Conservation (phyloP, 2,113 vertebrate species). For the Rhinopithecus roxellana region DNA sequence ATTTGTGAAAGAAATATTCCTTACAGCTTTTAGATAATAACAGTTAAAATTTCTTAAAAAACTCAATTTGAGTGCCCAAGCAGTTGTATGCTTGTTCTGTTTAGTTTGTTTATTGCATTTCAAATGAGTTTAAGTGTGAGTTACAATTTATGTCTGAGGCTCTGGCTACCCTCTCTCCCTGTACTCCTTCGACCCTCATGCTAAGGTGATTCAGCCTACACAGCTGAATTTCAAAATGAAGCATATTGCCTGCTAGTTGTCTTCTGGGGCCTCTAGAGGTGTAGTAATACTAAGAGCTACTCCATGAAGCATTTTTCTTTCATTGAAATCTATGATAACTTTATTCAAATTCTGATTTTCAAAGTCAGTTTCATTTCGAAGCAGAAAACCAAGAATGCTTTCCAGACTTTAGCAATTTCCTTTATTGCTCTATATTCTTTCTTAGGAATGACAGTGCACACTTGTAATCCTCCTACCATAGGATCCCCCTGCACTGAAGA, state of each 20-base stretch:
- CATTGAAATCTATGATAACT: constrained; percentile 27
- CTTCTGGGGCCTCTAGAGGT: not conserved
- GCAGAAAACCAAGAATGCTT: not conserved
- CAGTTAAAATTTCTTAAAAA: not conserved
- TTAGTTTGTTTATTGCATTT: not conserved
- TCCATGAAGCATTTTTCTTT: not conserved
- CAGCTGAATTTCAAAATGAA: not conserved
- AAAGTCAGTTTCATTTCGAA: not conserved
- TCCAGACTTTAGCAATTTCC: not conserved
- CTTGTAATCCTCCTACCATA: not conserved
- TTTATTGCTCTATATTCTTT: not conserved
- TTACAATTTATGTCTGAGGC: not conserved
- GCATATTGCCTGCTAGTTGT: not conserved
- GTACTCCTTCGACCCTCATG: not conserved
- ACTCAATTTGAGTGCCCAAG: not conserved
- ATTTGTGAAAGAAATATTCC: not conserved
- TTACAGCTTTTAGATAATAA: not conserved
- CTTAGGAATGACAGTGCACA: not conserved
- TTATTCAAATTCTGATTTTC: constrained; percentile 39
- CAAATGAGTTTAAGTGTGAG: not conserved
- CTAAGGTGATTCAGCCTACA: not conserved
- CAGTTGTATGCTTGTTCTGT: not conserved
- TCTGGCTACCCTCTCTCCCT: not conserved
- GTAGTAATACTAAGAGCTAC: not conserved
- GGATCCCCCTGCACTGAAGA: not conserved